phyloP scores from a whole-genome alignment of 1,140 invertebrate species.

The Drosophila saltans region DNA sequence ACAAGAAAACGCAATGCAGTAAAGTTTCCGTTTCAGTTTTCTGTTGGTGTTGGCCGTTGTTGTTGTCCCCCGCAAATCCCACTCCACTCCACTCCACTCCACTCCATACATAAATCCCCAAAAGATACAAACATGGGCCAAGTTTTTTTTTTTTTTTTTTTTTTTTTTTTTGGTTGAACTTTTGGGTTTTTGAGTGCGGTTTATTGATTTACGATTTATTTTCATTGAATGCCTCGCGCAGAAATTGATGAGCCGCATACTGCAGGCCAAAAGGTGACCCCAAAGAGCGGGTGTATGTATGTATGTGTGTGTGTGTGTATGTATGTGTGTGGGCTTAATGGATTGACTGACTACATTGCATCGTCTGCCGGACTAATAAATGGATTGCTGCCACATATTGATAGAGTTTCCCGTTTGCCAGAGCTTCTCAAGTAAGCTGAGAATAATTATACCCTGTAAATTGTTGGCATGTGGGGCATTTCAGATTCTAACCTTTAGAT shows the following conservation, averaged over 20 bases:
- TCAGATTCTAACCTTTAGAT: too few species aligned
- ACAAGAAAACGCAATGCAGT: conserved; percentile 41
- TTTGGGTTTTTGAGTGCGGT: conserved; percentile 50
- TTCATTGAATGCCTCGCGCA: conserved; percentile 63
- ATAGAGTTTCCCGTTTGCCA: conserved; percentile 24
- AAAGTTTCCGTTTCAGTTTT: conserved; percentile 10
- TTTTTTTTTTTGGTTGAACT: conserved; percentile 29
- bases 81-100: background rate
- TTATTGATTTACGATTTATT: conserved; percentile 81
- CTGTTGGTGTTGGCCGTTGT: background rate
- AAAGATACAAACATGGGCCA: conserved; percentile 23
- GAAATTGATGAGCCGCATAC: conserved; percentile 75
- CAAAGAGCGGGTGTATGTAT: conserved; percentile 24
- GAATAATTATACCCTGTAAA: conserved; percentile 4
- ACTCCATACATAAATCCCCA: background rate
- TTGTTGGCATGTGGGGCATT: too few species aligned
- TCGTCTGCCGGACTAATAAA: conserved; percentile 38
- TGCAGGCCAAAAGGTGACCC: conserved; percentile 69
- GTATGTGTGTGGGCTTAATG: conserved; percentile 2
- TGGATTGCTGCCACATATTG: conserved; percentile 31
- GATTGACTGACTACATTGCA: background rate
- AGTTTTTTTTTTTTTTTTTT: conserved; percentile 10
- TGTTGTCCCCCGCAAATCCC: background rate
- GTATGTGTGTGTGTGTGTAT: too few species aligned
- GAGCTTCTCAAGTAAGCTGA: background rate